A percentile compares a stretch with the other conserved stretches of the same genome.
These are phyloP conservation scores for Pinna nobilis DNA, from an alignment of 1,140 invertebrate species.

Conservation along the genomic window DNA sequence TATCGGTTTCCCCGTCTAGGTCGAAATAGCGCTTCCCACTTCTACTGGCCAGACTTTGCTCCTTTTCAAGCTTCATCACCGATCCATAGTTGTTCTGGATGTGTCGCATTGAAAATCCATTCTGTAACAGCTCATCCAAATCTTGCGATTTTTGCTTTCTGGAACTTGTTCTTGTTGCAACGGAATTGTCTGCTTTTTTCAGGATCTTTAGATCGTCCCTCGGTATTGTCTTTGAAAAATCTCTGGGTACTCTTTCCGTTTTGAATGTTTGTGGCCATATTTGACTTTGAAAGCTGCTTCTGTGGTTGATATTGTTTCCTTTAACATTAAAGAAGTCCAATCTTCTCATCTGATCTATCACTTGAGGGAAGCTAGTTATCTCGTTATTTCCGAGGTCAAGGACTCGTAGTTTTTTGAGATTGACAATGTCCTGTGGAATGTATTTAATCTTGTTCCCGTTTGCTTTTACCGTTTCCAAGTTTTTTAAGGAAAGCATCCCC, in stretches of 20 bases:
- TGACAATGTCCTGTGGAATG: conserved; percentile 62
- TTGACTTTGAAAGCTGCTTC: neutral
- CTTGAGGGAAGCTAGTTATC: conserved; percentile 59
- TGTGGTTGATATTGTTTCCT: conserved; percentile 56
- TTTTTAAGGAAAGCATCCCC: conserved; percentile 57
- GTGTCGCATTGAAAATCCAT: conserved; percentile 48
- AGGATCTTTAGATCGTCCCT: neutral
- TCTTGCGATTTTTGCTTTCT: conserved; percentile 13
- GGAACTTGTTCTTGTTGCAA: neutral
- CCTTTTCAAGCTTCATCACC: conserved; percentile 28
- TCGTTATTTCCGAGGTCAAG: conserved; percentile 68
- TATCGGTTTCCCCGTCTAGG: neutral
- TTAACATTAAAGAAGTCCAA: conserved; percentile 65
- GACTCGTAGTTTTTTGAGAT: conserved; percentile 60
- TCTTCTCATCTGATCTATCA: conserved; percentile 57
- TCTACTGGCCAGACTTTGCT: conserved; percentile 5
- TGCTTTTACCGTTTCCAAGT: conserved; percentile 60
- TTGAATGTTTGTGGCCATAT: conserved; percentile 20
- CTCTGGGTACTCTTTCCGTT: neutral
- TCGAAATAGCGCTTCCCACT: conserved; percentile 2
- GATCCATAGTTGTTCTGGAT: conserved; percentile 44
- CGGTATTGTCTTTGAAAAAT: neutral
- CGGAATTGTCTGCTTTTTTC: neutral
- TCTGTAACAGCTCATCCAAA: conserved; percentile 48
- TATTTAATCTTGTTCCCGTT: conserved; percentile 62